Base-by-base conservation (phyloP, 2,888 invertebrate species). In the Copidosoma aretas region DNA sequence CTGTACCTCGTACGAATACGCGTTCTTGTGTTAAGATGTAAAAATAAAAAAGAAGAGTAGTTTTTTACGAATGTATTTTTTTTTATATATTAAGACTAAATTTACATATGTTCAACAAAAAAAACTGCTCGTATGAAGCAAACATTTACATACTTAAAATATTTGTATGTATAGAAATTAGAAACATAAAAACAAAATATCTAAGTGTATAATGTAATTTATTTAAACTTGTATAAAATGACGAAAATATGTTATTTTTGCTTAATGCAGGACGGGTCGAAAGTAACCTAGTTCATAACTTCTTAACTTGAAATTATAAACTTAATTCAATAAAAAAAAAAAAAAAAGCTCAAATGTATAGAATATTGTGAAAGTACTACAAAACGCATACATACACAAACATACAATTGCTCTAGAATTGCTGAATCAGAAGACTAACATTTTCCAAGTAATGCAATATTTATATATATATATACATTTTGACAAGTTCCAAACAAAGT, bases 81-180 rank as follows among this genome's bases (percentile, higher is more conserved):
- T 67, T 57, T 67, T 67, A 61, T 67, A 67, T 54, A 59, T 67
- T 59, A 68, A 75, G 76, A 78, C 77, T 81, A 79, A 82, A 81
- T 82, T 80, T 82, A 81, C 82, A 82, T 81, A 81, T 82, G 75
- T 82, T 63, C 79, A 82, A 82, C 80, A 81, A 78, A 70, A 67
- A n/a, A 82, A 80, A 80, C 78, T 78, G 73, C 77, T 79, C 80
- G 79, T 78, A 79, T 76, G 79, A 78, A 81, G 80, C 79, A 80
- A 79, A 81, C 80, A 82, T 82, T 80, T 82, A 82, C 78, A 82
- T 77, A 77, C 80, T 52, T 54, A 67, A 59, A 52, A n/a, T n/a
- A n/a, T 52, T 12, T 52, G 64, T 60, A 61, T 63, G 78, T 77
- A 72, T 80, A 79, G 78, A 79, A 79, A 80, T 80, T 81, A 79